A percentile compares a stretch with the other conserved stretches of the same genome.
Evolutionary conservation across 2,797 vertebrate species (phyloP).

Genomic region (Peromyscus aztecus): DNA sequence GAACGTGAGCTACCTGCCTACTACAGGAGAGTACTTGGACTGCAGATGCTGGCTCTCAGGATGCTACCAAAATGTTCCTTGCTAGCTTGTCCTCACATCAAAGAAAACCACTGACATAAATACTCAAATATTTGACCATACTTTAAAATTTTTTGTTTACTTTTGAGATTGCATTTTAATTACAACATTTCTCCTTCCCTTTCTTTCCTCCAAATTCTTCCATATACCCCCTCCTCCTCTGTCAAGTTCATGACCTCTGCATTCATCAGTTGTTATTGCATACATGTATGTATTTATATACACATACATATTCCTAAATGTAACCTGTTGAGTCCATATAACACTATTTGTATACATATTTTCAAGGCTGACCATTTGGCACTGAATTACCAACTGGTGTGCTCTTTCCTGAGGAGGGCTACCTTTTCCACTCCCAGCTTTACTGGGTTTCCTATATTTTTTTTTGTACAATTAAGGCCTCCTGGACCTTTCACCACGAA

Average conservation of each 20-base stretch:
- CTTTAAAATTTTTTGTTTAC: background rate
- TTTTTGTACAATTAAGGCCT: background rate
- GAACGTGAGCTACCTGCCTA: background rate
- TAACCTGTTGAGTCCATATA: background rate
- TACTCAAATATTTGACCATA: background rate
- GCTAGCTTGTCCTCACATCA: background rate
- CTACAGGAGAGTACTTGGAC: background rate
- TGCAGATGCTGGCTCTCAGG: background rate
- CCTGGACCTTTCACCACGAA: background rate
- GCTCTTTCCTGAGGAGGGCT: no score
- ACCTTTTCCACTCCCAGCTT: background rate
- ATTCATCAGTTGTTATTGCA: background rate
- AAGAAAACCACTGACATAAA: background rate
- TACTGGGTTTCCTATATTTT: background rate
- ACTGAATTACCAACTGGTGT: background rate
- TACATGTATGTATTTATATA: background rate
- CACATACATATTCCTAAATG: background rate
- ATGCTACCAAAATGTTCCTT: background rate
- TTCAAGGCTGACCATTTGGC: background rate
- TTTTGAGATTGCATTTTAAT: background rate
- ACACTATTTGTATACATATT: background rate
- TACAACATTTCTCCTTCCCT: background rate
- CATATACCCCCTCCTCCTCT: background rate
- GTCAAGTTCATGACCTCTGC: background rate
- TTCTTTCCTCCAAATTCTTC: background rate